phyloP scores from a whole-genome alignment of 1,140 invertebrate genomes.

The Physella acuta region DNA sequence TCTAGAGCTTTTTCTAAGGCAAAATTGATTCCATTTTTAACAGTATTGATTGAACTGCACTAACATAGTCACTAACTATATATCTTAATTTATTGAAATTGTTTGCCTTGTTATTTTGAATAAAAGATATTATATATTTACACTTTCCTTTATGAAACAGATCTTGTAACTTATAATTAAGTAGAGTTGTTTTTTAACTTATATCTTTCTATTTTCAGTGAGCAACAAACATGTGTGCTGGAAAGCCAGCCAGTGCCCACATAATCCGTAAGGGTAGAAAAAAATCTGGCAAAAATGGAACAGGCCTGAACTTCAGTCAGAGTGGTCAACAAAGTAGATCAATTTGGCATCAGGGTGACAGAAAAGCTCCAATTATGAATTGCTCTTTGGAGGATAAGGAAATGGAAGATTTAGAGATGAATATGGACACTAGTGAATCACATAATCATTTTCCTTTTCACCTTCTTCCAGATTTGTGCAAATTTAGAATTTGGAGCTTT shows the following conservation, averaged over 20 bases:
- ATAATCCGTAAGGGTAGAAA: constrained; percentile 15
- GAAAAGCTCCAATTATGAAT: constrained; percentile 10
- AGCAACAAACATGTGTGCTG: constrained; percentile 15
- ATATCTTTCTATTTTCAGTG: neutral
- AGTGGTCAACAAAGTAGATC: constrained; percentile 1
- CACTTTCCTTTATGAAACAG: neutral
- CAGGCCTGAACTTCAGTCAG: neutral
- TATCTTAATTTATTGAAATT: too few relatives aligned
- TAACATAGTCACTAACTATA: neutral
- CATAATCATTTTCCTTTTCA: constrained; percentile 43
- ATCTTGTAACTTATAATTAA: neutral
- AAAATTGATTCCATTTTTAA: too few relatives aligned
- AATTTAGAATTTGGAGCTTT: constrained; percentile 52
- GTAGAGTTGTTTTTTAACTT: neutral
- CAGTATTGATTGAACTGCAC: neutral
- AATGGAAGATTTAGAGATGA: neutral
- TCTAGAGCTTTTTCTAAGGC: too few relatives aligned
- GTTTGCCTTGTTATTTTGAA: too few relatives aligned
- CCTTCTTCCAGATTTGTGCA: constrained; percentile 46
- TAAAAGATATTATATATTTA: too few relatives aligned
- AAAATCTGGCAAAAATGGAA: constrained; percentile 15
- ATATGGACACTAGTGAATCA: constrained; percentile 5
- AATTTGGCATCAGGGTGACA: constrained; percentile 21
- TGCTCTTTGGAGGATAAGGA: constrained; percentile 5
- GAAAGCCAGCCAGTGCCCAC: constrained; percentile 11